These are phyloP conservation scores for Anguilla marmorata DNA, from an alignment of 2,797 vertebrate genomes.

Conservation along the genomic window DNA sequence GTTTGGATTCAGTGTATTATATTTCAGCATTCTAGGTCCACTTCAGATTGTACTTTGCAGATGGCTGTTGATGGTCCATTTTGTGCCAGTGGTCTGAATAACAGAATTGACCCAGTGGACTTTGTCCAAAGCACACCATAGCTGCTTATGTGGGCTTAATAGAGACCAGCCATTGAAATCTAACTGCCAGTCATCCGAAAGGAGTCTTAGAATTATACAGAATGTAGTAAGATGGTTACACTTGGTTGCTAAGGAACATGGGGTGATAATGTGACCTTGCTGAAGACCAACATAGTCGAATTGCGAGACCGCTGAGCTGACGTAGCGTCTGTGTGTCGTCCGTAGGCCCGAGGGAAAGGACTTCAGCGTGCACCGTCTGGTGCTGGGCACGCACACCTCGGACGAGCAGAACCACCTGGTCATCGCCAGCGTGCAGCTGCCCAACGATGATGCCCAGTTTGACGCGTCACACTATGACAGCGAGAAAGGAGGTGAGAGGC, in stretches of 20 bases:
- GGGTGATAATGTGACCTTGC: not conserved
- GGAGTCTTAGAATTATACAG: not conserved
- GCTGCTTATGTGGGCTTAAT: too few relatives aligned
- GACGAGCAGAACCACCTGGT: constrained; percentile 97
- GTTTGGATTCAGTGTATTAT: not conserved
- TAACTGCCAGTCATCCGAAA: too few relatives aligned
- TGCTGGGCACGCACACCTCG: constrained; percentile 93
- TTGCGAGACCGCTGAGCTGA: not conserved
- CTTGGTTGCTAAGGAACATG: not conserved
- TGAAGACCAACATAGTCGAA: not conserved
- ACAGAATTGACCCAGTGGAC: not conserved
- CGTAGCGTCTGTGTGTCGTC: not conserved
- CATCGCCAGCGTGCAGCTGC: constrained; percentile 94
- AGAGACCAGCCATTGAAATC: too few relatives aligned
- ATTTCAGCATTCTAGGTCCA: not conserved
- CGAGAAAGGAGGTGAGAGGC: constrained; percentile 88
- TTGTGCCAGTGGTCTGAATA: not conserved
- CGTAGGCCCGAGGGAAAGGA: constrained; percentile 94
- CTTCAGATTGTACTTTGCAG: not conserved
- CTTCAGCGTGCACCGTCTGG: constrained; percentile 93
- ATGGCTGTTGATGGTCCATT: not conserved
- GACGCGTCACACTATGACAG: constrained; percentile 97
- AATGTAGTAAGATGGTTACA: too few relatives aligned
- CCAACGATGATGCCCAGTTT: constrained; percentile 95
- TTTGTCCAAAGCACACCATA: not conserved